Percentiles rank a stretch among this genome's conserved stretches.
phyloP scores from a whole-genome alignment of 2,113 vertebrate species.

The Cyprinus carpio region DNA sequence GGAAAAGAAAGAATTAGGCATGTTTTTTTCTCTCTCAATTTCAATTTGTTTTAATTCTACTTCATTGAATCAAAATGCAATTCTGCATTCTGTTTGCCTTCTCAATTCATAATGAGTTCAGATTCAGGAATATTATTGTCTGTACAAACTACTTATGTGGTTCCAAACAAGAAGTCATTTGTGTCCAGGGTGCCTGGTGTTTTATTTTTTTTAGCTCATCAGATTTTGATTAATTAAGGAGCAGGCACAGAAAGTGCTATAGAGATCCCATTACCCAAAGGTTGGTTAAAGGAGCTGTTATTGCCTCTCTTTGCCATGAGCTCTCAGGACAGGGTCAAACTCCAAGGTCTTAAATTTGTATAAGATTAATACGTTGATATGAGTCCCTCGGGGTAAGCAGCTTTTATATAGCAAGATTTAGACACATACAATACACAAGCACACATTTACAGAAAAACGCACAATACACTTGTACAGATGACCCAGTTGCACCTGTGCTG shows the following conservation, averaged over 20 bases:
- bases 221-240: constrained; percentile 53
- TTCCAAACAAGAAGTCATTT: constrained; percentile 32
- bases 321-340: constrained; percentile 47
- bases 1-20: neutral
- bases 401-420: constrained; percentile 43
- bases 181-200: constrained; percentile 44
- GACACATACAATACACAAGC: constrained; percentile 18
- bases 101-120: neutral
- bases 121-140: constrained; percentile 4
- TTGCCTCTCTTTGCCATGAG: constrained; percentile 52
- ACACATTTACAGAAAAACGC: constrained; percentile 32
- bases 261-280: constrained; percentile 27
- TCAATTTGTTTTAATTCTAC: neutral
- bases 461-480: constrained; percentile 50
- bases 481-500: constrained; percentile 58
- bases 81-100: neutral
- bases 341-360: constrained; percentile 50
- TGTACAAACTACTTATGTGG: constrained; percentile 27
- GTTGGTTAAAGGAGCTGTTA: constrained; percentile 38
- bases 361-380: constrained; percentile 54
- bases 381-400: constrained; percentile 36
- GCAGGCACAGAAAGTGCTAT: neutral
- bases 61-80: neutral
- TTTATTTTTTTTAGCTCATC: constrained; percentile 31
- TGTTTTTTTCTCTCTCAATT: neutral